Conservation (phyloP, 2,797 vertebrate genomes). For the Ispidina lecontei region DNA sequence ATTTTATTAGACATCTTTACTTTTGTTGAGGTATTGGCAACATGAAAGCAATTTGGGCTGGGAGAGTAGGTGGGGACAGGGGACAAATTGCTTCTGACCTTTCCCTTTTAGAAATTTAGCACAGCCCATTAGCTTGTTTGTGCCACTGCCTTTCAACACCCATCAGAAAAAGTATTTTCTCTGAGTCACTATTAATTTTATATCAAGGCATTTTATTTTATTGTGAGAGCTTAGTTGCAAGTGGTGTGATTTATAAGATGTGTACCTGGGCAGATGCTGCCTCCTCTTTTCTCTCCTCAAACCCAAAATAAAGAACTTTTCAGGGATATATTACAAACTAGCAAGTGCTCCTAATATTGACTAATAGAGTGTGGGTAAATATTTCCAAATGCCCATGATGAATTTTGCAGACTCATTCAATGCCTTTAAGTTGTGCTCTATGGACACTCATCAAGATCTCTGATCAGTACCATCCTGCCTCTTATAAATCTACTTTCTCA, state of each 20-base stretch:
- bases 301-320: background rate
- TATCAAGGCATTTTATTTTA: conserved; percentile 23
- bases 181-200: conserved; percentile 13
- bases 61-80: background rate
- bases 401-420: background rate
- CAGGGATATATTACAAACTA: background rate
- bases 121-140: background rate
- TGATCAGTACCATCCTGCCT: background rate
- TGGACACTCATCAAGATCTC: background rate
- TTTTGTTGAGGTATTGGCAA: background rate
- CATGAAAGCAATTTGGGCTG: background rate
- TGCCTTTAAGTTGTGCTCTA: background rate
- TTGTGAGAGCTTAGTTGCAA: background rate
- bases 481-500: background rate
- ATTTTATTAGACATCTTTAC: background rate
- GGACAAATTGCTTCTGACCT: background rate
- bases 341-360: background rate
- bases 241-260: background rate
- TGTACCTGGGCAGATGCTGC: background rate
- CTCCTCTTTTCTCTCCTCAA: background rate
- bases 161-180: background rate
- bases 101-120: background rate
- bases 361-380: background rate
- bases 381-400: background rate
- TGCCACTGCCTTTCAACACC: background rate